Conservation (phyloP, 2,113 vertebrate genomes). For the Laterallus jamaicensis region DNA sequence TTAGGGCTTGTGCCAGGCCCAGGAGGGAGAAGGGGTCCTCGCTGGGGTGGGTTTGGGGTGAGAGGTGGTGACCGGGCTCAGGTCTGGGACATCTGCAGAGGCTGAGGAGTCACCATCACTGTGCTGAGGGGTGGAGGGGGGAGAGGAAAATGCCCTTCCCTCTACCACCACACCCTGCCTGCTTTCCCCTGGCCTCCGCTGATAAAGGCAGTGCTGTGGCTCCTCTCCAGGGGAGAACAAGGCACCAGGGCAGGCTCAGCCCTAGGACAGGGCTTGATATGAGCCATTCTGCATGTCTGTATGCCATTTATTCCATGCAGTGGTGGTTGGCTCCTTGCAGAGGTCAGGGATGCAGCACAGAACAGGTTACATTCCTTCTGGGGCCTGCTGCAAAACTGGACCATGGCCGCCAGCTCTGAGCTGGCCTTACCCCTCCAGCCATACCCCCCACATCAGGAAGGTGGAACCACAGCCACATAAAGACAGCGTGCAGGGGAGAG, state of each 20-base stretch:
- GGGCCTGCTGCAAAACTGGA: background rate
- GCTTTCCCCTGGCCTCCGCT: background rate
- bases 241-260: background rate
- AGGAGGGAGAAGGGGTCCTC: background rate
- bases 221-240: background rate
- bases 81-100: background rate
- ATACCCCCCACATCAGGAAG: background rate
- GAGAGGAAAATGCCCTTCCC: background rate
- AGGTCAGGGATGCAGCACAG: conserved; percentile 48
- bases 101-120: rapidly evolving
- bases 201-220: background rate
- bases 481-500: rapidly evolving
- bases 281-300: background rate
- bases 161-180: background rate
- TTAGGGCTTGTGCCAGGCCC: background rate
- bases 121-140: rapidly evolving
- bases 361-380: background rate
- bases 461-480: background rate
- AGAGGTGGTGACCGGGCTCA: background rate
- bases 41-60: background rate
- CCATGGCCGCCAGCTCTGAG: background rate
- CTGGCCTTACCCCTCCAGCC: background rate
- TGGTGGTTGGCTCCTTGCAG: conserved; percentile 42
- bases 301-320: background rate
- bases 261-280: rapidly evolving